These are phyloP conservation scores for Lucilia cuprina DNA, from an alignment of 1,140 invertebrate species.

Conservation along the genomic window DNA sequence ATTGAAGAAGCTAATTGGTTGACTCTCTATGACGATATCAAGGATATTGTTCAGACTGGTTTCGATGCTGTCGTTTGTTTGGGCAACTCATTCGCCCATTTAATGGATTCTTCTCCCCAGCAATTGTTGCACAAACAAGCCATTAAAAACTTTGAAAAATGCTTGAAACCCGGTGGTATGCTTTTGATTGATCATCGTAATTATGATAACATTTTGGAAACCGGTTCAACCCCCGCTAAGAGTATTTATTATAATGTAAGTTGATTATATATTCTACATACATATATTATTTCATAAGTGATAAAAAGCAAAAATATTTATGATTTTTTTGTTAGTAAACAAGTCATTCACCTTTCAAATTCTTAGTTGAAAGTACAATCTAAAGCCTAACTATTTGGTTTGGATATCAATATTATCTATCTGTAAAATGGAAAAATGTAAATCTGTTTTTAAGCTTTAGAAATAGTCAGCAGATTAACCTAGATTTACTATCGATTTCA, in stretches of 20 bases:
- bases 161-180: slow-evolving; percentile 84
- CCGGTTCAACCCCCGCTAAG: slow-evolving; percentile 76
- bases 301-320: too few species aligned
- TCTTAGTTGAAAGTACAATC: too few species aligned
- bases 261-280: slow-evolving; percentile 40
- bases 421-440: too few species aligned
- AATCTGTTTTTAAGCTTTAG: too few species aligned
- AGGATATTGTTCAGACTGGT: slow-evolving; percentile 67
- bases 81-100: slow-evolving; percentile 89
- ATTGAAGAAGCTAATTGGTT: slow-evolving; percentile 86
- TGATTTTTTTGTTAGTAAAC: too few species aligned
- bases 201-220: slow-evolving; percentile 81
- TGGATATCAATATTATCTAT: too few species aligned
- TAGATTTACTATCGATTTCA: too few species aligned
- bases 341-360: too few species aligned
- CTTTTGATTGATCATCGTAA: slow-evolving; percentile 88
- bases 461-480: too few species aligned
- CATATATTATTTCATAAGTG: too few species aligned
- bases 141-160: slow-evolving; percentile 78
- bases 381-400: too few species aligned
- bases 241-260: slow-evolving; percentile 89
- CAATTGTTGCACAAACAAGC: slow-evolving; percentile 80
- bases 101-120: slow-evolving; percentile 79
- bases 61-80: slow-evolving; percentile 87
- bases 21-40: slow-evolving; percentile 74